Evolutionary conservation across 2,888 invertebrate species (phyloP).

Genomic region (Drosophila koepferae): DNA sequence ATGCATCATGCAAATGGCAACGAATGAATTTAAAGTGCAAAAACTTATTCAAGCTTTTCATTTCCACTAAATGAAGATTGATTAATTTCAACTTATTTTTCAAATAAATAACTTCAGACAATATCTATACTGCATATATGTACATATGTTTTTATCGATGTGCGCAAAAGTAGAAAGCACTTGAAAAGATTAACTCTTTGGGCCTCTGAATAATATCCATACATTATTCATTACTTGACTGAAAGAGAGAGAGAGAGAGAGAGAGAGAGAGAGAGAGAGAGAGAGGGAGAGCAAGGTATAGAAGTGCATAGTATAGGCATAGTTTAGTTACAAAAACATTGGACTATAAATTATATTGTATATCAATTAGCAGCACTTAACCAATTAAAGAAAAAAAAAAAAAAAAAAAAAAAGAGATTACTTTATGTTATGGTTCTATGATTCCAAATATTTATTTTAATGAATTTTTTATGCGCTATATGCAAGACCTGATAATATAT

Average conservation of each 20-base stretch:
- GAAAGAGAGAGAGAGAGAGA: too few species aligned
- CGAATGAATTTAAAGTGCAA: slow-evolving; percentile 70
- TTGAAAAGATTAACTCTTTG: neutral
- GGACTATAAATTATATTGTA: neutral
- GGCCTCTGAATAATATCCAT: neutral
- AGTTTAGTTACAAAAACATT: neutral
- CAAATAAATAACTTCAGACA: neutral
- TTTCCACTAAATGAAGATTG: slow-evolving; percentile 15
- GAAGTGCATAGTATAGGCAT: neutral
- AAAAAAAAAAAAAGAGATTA: too few species aligned
- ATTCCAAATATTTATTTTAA: too few species aligned
- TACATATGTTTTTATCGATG: neutral
- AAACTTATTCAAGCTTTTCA: slow-evolving; percentile 55
- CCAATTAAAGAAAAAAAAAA: too few species aligned
- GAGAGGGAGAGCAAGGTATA: neutral
- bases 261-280: too few species aligned
- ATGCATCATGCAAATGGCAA: slow-evolving; percentile 70
- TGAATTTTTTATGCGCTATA: too few species aligned
- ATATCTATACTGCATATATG: neutral
- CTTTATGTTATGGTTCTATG: too few species aligned
- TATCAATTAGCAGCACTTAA: neutral
- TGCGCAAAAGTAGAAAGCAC: neutral
- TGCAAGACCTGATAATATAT: too few species aligned
- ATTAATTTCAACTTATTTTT: slow-evolving; percentile 20
- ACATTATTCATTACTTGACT: neutral